These are phyloP conservation scores for Lamellibrachia columna DNA, from an alignment of 2,888 invertebrate genomes.

Conservation along the genomic window DNA sequence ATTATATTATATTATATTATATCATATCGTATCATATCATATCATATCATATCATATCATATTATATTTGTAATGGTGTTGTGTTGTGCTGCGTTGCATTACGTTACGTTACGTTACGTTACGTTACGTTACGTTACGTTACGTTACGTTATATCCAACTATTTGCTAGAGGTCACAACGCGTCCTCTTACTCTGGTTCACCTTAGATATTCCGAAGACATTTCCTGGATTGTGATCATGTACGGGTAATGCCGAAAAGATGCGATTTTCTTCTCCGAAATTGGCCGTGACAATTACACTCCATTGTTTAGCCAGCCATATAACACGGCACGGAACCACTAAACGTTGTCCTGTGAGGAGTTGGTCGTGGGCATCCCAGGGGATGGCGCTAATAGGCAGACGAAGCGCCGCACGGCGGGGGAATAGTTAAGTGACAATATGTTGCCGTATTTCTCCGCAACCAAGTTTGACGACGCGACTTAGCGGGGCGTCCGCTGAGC, in stretches of 20 bases:
- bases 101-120: too few relatives aligned
- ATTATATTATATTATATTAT: too few relatives aligned
- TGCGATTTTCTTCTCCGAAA: not conserved
- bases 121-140: too few relatives aligned
- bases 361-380: not conserved
- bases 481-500: not conserved
- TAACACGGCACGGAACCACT: not conserved
- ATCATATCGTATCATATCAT: too few relatives aligned
- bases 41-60: too few relatives aligned
- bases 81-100: too few relatives aligned
- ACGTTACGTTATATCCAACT: too few relatives aligned
- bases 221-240: not conserved
- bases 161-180: not conserved
- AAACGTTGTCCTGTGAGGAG: not conserved
- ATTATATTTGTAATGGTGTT: too few relatives aligned
- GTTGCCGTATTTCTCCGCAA: not conserved
- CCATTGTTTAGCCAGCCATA: not conserved
- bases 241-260: not conserved
- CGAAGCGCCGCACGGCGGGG: not conserved
- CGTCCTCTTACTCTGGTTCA: not conserved
- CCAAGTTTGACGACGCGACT: not conserved
- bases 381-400: constrained; percentile 16
- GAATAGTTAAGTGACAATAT: not conserved
- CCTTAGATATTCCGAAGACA: not conserved
- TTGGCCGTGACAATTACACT: not conserved